Percentiles rank a stretch among this genome's conserved stretches.
Evolutionary conservation across 2,888 invertebrate species (phyloP).

Genomic region (Psylliodes chrysocephalus): DNA sequence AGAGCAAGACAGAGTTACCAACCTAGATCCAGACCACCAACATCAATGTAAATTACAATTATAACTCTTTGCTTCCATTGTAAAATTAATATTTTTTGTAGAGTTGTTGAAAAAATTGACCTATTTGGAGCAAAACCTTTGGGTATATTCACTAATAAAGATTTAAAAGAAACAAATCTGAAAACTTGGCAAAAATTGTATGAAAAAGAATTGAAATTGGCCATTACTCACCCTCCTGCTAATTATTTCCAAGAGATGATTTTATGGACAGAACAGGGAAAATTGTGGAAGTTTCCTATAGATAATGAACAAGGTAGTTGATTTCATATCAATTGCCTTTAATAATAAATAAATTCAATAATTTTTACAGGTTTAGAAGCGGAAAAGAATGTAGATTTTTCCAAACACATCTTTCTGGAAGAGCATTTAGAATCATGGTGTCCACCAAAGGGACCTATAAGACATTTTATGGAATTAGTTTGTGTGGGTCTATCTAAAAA

Average conservation of each 20-base stretch:
- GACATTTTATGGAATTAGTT: constrained; percentile 98
- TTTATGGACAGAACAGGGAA: constrained; percentile 92
- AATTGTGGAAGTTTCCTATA: constrained; percentile 96
- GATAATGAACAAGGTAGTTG: constrained; percentile 93
- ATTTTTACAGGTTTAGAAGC: constrained; percentile 72
- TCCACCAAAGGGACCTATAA: constrained; percentile 87
- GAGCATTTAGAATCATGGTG: constrained; percentile 88
- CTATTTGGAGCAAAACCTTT: constrained; percentile 72
- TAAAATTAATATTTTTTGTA: constrained; percentile 17
- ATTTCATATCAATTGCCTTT: constrained; percentile 12
- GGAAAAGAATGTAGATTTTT: constrained; percentile 78
- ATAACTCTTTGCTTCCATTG: constrained; percentile 17
- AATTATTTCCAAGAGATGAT: constrained; percentile 96
- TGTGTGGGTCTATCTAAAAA: constrained; percentile 94
- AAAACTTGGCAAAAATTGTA: constrained; percentile 76
- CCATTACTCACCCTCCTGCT: constrained; percentile 77
- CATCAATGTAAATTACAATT: constrained; percentile 34
- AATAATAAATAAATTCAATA: background rate
- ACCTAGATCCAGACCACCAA: constrained; percentile 6
- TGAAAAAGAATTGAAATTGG: constrained; percentile 73
- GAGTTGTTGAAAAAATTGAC: constrained; percentile 65
- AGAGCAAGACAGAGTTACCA: constrained; percentile 22
- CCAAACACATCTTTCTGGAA: constrained; percentile 95
- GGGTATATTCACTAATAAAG: constrained; percentile 71
- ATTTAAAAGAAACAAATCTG: constrained; percentile 59